Evolutionary conservation across 2,888 invertebrate species (phyloP).

Genomic region (Cephus spinipes): DNA sequence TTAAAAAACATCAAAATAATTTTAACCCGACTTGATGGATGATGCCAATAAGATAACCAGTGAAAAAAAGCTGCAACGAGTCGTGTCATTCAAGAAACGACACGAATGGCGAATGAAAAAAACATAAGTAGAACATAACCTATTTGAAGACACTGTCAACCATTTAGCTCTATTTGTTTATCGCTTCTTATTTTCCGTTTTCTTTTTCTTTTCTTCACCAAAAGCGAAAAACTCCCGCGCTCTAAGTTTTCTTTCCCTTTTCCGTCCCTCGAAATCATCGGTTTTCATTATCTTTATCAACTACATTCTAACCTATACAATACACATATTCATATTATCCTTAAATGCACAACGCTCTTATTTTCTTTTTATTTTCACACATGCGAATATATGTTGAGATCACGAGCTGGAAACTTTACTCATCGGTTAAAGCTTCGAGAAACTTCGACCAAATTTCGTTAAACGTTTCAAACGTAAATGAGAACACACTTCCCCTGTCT

Average conservation of each 20-base stretch:
- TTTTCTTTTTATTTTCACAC: conserved; percentile 32
- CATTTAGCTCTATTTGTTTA: neutral
- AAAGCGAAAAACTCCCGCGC: no score
- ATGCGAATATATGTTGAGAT: conserved; percentile 54
- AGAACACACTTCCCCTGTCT: conserved; percentile 3
- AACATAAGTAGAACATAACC: neutral
- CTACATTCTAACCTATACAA: conserved; percentile 5
- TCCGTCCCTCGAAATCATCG: neutral
- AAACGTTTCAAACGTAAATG: conserved; percentile 22
- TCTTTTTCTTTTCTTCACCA: no score
- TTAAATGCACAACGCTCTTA: conserved; percentile 8
- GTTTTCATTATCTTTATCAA: neutral
- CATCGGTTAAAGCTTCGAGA: conserved; percentile 37
- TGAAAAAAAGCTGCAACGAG: neutral
- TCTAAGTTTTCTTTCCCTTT: neutral
- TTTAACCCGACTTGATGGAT: neutral
- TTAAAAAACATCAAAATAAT: neutral
- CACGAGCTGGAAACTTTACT: conserved; percentile 56
- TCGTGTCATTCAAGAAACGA: neutral
- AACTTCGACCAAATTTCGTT: conserved; percentile 27
- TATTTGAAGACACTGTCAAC: neutral
- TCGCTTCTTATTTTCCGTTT: no score
- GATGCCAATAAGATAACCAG: neutral
- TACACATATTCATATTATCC: conserved; percentile 9
- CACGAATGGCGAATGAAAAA: neutral